Conservation (phyloP, 2,888 invertebrate genomes). For the Stenotaenia linearis region DNA sequence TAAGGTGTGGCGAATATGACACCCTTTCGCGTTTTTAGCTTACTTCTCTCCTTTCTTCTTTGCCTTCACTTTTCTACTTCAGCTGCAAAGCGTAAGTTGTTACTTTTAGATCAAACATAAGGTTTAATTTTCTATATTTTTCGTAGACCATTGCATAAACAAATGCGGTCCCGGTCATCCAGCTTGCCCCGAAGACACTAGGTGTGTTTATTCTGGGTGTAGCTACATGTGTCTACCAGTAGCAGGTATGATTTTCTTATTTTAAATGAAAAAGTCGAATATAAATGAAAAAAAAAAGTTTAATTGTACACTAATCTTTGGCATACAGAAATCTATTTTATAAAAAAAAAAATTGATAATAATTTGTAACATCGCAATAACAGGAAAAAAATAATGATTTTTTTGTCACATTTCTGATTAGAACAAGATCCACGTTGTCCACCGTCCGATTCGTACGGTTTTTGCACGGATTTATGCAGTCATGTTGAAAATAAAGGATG, state of each 20-base stretch:
- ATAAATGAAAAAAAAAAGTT: not conserved
- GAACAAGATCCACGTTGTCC: slow-evolving; percentile 1
- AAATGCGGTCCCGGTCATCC: not conserved
- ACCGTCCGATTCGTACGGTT: not conserved
- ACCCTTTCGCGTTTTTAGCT: not conserved
- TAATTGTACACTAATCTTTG: not conserved
- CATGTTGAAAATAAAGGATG: not conserved
- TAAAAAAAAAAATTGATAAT: not conserved
- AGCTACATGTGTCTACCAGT: not conserved
- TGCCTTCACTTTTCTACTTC: not conserved
- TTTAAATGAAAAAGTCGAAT: not conserved
- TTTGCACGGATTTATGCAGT: not conserved
- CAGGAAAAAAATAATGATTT: not conserved
- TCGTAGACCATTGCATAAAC: not conserved
- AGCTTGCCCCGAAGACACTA: not conserved
- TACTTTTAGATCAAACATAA: too few relatives aligned
- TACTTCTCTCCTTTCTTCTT: not conserved
- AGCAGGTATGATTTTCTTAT: not conserved
- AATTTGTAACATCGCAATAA: not conserved
- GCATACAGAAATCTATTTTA: not conserved
- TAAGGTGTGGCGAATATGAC: not conserved
- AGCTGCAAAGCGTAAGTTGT: not conserved
- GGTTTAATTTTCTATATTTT: too few relatives aligned
- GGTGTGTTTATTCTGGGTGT: not conserved
- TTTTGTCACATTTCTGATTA: too few relatives aligned